Evolutionary conservation across 2,113 vertebrate species (phyloP).

Genomic region (Meriones unguiculatus): DNA sequence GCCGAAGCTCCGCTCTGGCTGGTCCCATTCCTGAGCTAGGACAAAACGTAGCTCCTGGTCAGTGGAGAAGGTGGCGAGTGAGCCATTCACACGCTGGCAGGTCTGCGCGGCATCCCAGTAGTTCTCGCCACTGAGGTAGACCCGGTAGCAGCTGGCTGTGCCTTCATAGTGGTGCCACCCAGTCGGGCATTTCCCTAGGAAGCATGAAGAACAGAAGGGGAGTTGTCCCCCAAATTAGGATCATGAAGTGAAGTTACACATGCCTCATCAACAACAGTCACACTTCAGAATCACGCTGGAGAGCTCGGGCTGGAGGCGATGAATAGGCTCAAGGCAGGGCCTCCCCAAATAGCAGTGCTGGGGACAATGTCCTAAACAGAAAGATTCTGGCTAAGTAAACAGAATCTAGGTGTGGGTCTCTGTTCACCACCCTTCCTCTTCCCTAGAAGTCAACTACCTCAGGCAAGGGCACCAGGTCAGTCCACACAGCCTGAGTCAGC

Average conservation of each 20-base stretch:
- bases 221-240: conserved; percentile 87
- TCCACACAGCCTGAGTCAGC: background rate
- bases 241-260: background rate
- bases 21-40: conserved; percentile 96
- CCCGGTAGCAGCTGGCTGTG: conserved; percentile 97
- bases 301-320: background rate
- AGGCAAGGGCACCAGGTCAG: background rate
- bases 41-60: conserved; percentile 98
- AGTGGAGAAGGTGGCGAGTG: conserved; percentile 96
- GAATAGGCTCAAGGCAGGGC: background rate
- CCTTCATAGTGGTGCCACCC: conserved; percentile 99
- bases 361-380: background rate
- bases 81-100: conserved; percentile 96
- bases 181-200: conserved; percentile 97
- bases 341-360: background rate
- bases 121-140: conserved; percentile 96
- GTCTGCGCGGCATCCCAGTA: conserved; percentile 99
- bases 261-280: background rate
- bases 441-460: background rate
- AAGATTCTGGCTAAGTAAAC: background rate
- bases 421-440: background rate
- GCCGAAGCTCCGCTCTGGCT: conserved; percentile 93
- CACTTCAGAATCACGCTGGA: background rate
- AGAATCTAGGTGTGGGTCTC: background rate
- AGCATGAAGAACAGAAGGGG: conserved; percentile 88